These are phyloP conservation scores for Gryllus longicercus DNA, from an alignment of 2,888 invertebrate species.

Conservation along the genomic window DNA sequence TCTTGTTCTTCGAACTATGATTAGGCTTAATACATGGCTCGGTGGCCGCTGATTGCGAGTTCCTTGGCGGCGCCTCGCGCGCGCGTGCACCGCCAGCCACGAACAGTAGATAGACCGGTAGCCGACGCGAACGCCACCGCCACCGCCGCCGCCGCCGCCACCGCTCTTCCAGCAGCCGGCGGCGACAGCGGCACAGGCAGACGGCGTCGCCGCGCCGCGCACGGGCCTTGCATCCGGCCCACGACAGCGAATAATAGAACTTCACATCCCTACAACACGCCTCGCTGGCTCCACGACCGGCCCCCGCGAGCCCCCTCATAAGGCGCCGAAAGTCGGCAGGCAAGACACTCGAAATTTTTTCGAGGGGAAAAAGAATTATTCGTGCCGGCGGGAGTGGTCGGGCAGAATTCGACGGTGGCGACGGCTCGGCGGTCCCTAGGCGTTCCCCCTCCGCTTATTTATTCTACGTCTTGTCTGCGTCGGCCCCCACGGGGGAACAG, in stretches of 20 bases:
- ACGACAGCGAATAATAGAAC: conserved; percentile 8
- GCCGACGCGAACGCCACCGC: neutral
- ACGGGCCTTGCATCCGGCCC: neutral
- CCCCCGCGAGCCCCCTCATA: neutral
- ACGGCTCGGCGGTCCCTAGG: neutral
- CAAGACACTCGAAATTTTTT: neutral
- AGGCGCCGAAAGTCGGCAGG: neutral
- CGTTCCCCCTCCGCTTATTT: neutral
- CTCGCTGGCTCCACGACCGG: neutral
- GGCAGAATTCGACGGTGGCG: neutral
- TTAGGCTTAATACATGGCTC: neutral
- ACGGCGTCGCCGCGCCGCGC: no score
- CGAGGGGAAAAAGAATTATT: neutral
- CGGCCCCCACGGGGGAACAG: neutral
- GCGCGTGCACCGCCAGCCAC: neutral
- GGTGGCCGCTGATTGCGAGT: neutral
- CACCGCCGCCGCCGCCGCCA: neutral
- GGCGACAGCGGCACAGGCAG: neutral
- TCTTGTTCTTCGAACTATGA: conserved; percentile 2
- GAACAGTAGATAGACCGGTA: neutral
- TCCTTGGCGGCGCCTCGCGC: no score
- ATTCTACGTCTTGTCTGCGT: neutral
- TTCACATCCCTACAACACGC: conserved; percentile 17
- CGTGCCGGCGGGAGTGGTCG: neutral
- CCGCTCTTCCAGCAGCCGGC: neutral